Evolutionary conservation across 2,797 vertebrate genomes (phyloP).

Genomic region (Galagoides demidoff): DNA sequence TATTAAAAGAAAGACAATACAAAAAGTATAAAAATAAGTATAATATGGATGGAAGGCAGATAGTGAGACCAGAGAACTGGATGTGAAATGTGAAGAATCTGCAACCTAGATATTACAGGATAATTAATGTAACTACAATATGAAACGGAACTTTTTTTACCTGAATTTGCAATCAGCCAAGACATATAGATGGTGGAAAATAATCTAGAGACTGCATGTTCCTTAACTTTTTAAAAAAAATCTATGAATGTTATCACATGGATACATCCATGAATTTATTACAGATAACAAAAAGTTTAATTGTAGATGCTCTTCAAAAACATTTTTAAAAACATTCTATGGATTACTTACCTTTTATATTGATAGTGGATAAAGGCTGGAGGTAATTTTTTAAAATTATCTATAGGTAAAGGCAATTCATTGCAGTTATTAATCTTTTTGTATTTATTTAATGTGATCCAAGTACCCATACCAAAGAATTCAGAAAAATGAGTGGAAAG

Average conservation of each 20-base stretch:
- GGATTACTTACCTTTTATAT: conserved; percentile 38
- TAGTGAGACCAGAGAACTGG: not conserved
- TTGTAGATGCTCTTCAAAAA: not conserved
- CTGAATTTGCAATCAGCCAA: not conserved
- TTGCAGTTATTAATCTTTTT: not conserved
- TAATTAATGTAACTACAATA: not conserved
- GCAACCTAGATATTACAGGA: not conserved
- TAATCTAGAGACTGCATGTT: not conserved
- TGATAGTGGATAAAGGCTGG: conserved; percentile 13
- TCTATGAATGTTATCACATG: not conserved
- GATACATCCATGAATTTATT: conserved; percentile 42
- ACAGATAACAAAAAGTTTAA: conserved; percentile 21
- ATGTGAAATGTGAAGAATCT: conserved; percentile 14
- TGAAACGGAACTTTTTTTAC: not conserved
- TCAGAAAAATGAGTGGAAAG: conserved; percentile 30
- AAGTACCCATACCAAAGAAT: not conserved
- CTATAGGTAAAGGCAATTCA: conserved; percentile 24
- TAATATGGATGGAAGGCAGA: conserved; percentile 14
- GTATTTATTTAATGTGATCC: conserved; percentile 37
- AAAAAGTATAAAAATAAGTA: conserved; percentile 2
- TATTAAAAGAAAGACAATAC: not conserved
- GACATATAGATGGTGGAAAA: not conserved
- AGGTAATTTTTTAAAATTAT: conserved; percentile 39
- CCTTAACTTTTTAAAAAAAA: conserved; percentile 32
- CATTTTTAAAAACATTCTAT: conserved; percentile 38